Conservation (phyloP, 2,113 vertebrate genomes). For the Platycercus adscitus region DNA sequence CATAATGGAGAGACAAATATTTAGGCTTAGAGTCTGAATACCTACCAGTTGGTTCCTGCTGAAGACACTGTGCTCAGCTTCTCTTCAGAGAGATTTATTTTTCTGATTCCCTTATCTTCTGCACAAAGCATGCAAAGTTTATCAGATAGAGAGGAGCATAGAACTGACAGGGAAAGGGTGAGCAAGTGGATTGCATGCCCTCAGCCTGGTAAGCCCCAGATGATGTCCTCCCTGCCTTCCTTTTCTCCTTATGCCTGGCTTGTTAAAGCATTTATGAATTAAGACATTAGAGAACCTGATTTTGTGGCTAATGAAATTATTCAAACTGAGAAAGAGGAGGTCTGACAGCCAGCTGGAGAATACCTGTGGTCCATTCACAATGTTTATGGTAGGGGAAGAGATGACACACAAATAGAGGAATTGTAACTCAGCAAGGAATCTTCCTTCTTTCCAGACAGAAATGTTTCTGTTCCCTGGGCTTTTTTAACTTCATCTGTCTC, state of each 20-base stretch:
- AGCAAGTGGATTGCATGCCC: not conserved
- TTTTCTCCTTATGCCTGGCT: not conserved
- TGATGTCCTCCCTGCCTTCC: not conserved
- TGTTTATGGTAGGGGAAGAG: not conserved
- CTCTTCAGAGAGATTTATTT: not conserved
- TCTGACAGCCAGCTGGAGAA: not conserved
- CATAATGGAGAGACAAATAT: conserved; percentile 10
- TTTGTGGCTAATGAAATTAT: not conserved
- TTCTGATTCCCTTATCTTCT: not conserved
- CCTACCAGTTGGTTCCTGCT: not conserved
- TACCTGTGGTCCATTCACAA: not conserved
- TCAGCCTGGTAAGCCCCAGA: not conserved
- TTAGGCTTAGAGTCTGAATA: not conserved
- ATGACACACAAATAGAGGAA: not conserved
- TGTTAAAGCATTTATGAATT: not conserved
- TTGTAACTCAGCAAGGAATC: not conserved
- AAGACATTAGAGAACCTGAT: not conserved
- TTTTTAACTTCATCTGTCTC: not conserved
- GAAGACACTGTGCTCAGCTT: not conserved
- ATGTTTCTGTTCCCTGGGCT: not conserved
- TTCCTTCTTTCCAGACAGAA: not conserved
- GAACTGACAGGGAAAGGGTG: not conserved
- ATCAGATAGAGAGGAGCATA: not conserved
- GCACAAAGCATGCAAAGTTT: not conserved
- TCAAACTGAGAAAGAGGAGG: not conserved